Percentiles rank a stretch among this genome's conserved stretches.
phyloP scores from a whole-genome alignment of 2,113 vertebrate species.

The Oreocharis arfaki region DNA sequence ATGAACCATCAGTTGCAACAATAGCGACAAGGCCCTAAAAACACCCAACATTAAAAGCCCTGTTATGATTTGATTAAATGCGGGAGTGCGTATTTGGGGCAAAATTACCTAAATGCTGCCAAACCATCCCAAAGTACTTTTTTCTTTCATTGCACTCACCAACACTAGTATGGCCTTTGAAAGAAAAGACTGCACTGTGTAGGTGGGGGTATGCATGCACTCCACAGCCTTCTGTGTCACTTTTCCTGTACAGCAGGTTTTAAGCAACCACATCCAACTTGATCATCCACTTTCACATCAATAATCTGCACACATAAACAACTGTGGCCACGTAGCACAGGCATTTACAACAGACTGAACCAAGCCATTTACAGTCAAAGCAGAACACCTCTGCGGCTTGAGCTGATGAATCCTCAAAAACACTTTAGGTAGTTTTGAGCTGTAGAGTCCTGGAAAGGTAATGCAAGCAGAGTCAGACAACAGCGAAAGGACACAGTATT shows the following conservation, averaged over 20 bases:
- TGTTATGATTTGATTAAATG: not conserved
- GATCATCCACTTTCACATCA: not conserved
- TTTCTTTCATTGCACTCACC: not conserved
- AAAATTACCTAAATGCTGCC: not conserved
- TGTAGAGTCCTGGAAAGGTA: not conserved
- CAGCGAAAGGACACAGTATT: accelerated
- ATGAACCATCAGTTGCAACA: not conserved
- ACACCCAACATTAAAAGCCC: not conserved
- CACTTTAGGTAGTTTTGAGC: not conserved
- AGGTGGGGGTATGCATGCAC: not conserved
- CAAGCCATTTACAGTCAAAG: not conserved
- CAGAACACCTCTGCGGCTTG: not conserved
- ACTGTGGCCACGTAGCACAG: accelerated
- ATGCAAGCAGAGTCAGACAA: not conserved
- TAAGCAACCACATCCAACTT: not conserved
- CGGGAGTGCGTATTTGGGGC: not conserved
- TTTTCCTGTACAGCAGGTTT: not conserved
- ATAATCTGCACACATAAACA: not conserved
- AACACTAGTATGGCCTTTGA: not conserved
- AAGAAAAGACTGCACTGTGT: not conserved
- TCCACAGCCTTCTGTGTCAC: not conserved
- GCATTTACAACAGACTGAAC: not conserved
- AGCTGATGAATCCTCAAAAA: not conserved
- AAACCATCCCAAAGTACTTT: not conserved
- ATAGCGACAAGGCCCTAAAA: not conserved